Evolutionary conservation across 2,888 invertebrate species (phyloP), one percentile per base, ranked within the genome.

Genomic region (Eutolmus rufibarbis): DNA sequence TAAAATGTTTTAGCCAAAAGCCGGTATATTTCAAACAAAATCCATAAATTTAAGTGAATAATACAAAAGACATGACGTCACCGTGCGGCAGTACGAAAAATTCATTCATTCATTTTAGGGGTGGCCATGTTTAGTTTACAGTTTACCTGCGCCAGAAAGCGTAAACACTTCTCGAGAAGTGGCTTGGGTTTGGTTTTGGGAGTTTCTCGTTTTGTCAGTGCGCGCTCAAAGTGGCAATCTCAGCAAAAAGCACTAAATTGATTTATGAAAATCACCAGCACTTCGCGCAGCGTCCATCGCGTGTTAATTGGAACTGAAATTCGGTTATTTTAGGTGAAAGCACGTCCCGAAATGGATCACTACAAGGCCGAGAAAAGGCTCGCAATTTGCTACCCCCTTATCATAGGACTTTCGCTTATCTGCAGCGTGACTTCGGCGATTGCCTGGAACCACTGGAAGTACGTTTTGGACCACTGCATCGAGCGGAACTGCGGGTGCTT

Each of bases 401-500:
- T 92, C 74, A 91, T 92, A 79, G 89, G 89, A 16, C 88, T 91
- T 4, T 92, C 92, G 37, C 87, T 90, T 86, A 88, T 91, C 81
- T 92, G 92, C 89, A 92, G 92, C 90, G 91, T 93, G 51, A 91
- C 91, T 2, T 91, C 92, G 51, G 95, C 95, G 4, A 93, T 96
- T 86, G 94, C 95, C 0, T 96, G 95, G 94, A 94, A 94, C 77
- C 95, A 96, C 90, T 96, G 96, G 96, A 94, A 94, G 78, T 93
- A 93, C 23, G 95, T 95, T 0, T 92, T 96, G 2, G 95, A 96
- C 90, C 94, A 95, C 77, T 96, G 96, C 89, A 93, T 93, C 77
- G 95, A 95, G 89, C 94, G 94, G 5, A 95, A 95, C 90, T 96
- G 96, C 90, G 96, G 95, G 74, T 96, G 96, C 90, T 95, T 95